Percentiles rank a stretch among this genome's conserved stretches.
These are phyloP conservation scores for Diploscapter pachys DNA, from an alignment of 1,140 invertebrate genomes.

Conservation along the genomic window DNA sequence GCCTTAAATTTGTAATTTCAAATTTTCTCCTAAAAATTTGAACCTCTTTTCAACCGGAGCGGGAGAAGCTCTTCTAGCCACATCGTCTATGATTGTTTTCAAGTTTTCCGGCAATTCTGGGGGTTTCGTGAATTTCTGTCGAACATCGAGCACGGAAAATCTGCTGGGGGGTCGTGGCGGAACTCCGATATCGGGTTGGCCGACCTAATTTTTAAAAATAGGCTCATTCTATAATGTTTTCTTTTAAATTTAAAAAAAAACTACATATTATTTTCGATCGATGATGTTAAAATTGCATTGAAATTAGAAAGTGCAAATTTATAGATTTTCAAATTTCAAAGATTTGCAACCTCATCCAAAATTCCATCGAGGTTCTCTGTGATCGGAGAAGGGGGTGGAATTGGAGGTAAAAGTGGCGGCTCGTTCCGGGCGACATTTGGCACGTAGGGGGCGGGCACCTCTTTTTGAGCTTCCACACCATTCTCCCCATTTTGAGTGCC, in stretches of 20 bases:
- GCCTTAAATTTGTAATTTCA: slow-evolving; percentile 12
- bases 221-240: background rate
- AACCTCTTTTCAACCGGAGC: slow-evolving; percentile 30
- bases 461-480: too few relatives aligned
- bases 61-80: slow-evolving; percentile 22
- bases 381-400: too few relatives aligned
- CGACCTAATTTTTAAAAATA: slow-evolving; percentile 20
- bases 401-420: too few relatives aligned
- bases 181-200: background rate
- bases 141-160: slow-evolving; percentile 30
- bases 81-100: slow-evolving; percentile 25
- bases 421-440: too few relatives aligned
- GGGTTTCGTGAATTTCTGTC: slow-evolving; percentile 38
- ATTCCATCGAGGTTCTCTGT: too few relatives aligned
- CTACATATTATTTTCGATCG: too few relatives aligned
- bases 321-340: too few relatives aligned
- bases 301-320: too few relatives aligned
- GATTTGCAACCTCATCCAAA: too few relatives aligned
- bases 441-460: too few relatives aligned
- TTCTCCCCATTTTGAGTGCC: too few relatives aligned
- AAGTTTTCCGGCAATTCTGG: slow-evolving; percentile 26
- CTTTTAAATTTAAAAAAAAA: background rate
- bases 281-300: too few relatives aligned
- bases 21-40: background rate
- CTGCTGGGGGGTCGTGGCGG: slow-evolving; percentile 31